Percentiles rank a stretch among this genome's conserved stretches.
phyloP scores from a whole-genome alignment of 92 coral and sea anemone genomes.

The Hydrozoanthus gracilis region DNA sequence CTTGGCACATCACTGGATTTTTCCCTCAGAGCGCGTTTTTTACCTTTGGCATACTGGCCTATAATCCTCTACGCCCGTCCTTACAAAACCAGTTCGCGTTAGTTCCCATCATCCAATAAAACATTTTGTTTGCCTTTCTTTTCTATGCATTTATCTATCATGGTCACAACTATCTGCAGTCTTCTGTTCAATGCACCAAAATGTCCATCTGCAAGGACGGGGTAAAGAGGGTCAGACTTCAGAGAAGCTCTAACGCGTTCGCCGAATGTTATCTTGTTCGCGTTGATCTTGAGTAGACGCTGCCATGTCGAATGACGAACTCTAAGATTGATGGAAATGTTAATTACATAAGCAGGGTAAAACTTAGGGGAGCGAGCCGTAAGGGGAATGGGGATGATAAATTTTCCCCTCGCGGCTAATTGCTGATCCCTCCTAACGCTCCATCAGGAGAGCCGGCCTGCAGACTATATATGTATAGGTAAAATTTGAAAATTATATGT shows the following conservation, averaged over 20 bases:
- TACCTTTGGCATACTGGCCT: too few relatives aligned
- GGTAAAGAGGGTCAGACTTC: slow-evolving; percentile 80
- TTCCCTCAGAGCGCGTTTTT: too few relatives aligned
- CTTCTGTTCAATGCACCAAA: slow-evolving; percentile 87
- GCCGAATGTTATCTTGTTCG: slow-evolving; percentile 64
- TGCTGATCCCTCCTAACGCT: too few relatives aligned
- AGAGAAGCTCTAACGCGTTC: slow-evolving; percentile 69
- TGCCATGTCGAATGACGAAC: slow-evolving; percentile 84
- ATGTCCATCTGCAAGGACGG: slow-evolving; percentile 80
- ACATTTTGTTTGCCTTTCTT: slow-evolving; percentile 59
- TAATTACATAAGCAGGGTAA: neutral
- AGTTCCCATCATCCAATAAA: slow-evolving; percentile 48
- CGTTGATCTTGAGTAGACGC: slow-evolving; percentile 61
- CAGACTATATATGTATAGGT: too few relatives aligned
- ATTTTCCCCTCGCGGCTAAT: neutral
- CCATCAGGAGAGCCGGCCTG: too few relatives aligned
- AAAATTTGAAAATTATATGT: too few relatives aligned
- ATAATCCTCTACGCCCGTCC: neutral
- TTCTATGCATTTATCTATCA: slow-evolving; percentile 69
- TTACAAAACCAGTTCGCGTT: neutral
- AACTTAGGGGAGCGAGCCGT: neutral
- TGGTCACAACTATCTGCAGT: slow-evolving; percentile 74
- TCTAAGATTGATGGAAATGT: slow-evolving; percentile 42
- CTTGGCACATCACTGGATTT: too few relatives aligned
- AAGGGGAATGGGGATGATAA: neutral